Evolutionary conservation across 2,797 vertebrate genomes (phyloP).

Genomic region (Danio jaintianensis): DNA sequence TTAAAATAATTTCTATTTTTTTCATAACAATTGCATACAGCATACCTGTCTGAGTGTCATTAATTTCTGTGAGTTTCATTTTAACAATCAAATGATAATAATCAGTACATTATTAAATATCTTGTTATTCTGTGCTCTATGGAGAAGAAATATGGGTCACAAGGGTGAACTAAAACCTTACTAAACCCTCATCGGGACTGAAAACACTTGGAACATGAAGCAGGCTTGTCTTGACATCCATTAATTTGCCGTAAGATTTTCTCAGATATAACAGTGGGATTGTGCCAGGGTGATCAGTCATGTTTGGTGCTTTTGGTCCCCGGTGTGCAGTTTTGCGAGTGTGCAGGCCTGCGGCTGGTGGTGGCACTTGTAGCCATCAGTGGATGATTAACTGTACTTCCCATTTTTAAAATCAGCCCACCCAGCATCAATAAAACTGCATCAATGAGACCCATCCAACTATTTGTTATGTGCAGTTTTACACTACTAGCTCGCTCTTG

Average conservation of each 20-base stretch:
- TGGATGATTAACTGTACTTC: slow-evolving; percentile 33
- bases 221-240: slow-evolving; percentile 31
- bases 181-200: neutral
- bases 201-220: slow-evolving; percentile 31
- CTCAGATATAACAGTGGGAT: slow-evolving; percentile 44
- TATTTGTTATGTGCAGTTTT: slow-evolving; percentile 43
- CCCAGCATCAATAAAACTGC: slow-evolving; percentile 48
- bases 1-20: too few relatives aligned
- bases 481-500: slow-evolving; percentile 11
- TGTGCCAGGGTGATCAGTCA: slow-evolving; percentile 43
- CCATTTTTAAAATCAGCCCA: slow-evolving; percentile 26
- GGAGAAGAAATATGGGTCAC: neutral
- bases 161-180: neutral
- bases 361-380: slow-evolving; percentile 18
- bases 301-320: neutral
- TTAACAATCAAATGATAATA: neutral
- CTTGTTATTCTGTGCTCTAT: neutral
- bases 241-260: slow-evolving; percentile 54
- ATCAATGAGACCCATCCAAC: slow-evolving; percentile 30
- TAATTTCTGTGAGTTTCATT: neutral
- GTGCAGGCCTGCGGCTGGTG: slow-evolving; percentile 1
- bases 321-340: slow-evolving; percentile 12
- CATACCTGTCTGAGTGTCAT: too few relatives aligned
- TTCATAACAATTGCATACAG: too few relatives aligned
- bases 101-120: neutral